These are phyloP conservation scores for Panagrolaimus sp. DNA, from an alignment of 1,140 invertebrate genomes.

Conservation along the genomic window DNA sequence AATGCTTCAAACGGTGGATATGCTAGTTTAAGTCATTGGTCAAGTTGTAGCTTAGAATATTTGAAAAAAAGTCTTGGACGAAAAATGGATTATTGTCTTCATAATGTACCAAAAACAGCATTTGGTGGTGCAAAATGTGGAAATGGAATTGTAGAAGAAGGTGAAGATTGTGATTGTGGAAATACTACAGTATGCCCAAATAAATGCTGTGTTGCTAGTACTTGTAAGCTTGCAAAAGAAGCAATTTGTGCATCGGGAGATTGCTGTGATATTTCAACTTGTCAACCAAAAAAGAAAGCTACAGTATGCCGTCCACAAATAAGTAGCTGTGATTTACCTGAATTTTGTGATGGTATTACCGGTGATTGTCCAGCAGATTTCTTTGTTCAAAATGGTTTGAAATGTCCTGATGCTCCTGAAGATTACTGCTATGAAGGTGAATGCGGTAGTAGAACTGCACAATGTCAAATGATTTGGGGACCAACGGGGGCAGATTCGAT, in stretches of 20 bases:
- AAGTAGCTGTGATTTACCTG: slow-evolving; percentile 86
- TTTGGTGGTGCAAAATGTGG: slow-evolving; percentile 86
- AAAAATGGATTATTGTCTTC: slow-evolving; percentile 93
- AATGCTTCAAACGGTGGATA: slow-evolving; percentile 75
- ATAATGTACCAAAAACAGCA: slow-evolving; percentile 66
- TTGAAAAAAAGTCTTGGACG: slow-evolving; percentile 81
- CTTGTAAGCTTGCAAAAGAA: slow-evolving; percentile 64
- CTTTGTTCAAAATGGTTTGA: slow-evolving; percentile 78
- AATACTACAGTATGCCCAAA: slow-evolving; percentile 68
- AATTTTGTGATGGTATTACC: slow-evolving; percentile 85
- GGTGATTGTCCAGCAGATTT: slow-evolving; percentile 88
- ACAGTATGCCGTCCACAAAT: slow-evolving; percentile 72
- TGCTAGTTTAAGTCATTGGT: slow-evolving; percentile 56
- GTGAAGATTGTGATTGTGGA: slow-evolving; percentile 88
- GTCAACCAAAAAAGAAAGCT: slow-evolving; percentile 69
- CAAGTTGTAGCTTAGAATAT: slow-evolving; percentile 67
- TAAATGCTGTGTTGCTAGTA: slow-evolving; percentile 76
- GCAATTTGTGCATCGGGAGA: slow-evolving; percentile 84
- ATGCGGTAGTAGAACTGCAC: slow-evolving; percentile 83
- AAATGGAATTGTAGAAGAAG: slow-evolving; percentile 79
- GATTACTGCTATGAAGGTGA: slow-evolving; percentile 84
- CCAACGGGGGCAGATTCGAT: slow-evolving; percentile 77
- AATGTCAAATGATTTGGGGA: slow-evolving; percentile 90
- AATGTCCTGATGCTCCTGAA: slow-evolving; percentile 65
- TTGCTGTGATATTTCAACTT: slow-evolving; percentile 77